Percentiles rank a stretch among this genome's conserved stretches.
Evolutionary conservation across 2,888 invertebrate genomes (phyloP).

Genomic region (Dryobota labecula): DNA sequence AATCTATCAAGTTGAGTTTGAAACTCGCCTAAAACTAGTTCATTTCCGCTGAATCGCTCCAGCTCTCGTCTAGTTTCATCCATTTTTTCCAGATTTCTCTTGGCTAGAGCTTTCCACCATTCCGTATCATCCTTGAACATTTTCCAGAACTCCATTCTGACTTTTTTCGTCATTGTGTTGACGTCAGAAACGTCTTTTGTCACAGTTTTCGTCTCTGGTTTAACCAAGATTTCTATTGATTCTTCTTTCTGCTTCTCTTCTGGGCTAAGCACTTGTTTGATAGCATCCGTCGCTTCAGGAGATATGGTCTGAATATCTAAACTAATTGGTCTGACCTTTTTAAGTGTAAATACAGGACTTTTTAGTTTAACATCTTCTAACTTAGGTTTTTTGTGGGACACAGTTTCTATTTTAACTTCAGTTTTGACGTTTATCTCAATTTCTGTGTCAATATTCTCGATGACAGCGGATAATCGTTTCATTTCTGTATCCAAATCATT

Average conservation of each 20-base stretch:
- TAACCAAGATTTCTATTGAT: slow-evolving; percentile 72
- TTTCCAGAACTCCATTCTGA: slow-evolving; percentile 83
- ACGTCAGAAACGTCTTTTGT: slow-evolving; percentile 65
- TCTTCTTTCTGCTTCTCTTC: slow-evolving; percentile 77
- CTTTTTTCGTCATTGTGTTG: slow-evolving; percentile 72
- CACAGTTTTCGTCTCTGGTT: slow-evolving; percentile 68
- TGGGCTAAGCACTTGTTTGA: slow-evolving; percentile 69
- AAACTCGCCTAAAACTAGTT: slow-evolving; percentile 84
- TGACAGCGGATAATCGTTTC: slow-evolving; percentile 85
- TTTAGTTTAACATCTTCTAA: slow-evolving; percentile 74
- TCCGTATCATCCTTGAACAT: slow-evolving; percentile 87
- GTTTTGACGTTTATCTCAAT: slow-evolving; percentile 73
- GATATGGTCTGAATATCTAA: slow-evolving; percentile 68
- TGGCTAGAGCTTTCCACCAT: slow-evolving; percentile 87
- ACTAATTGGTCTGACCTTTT: slow-evolving; percentile 82
- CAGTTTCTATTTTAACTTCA: slow-evolving; percentile 64
- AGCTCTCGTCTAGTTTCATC: slow-evolving; percentile 85
- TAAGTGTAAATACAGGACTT: slow-evolving; percentile 83
- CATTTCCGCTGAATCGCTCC: slow-evolving; percentile 86
- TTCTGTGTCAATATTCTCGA: slow-evolving; percentile 84
- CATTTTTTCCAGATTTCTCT: slow-evolving; percentile 87
- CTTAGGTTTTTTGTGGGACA: slow-evolving; percentile 69
- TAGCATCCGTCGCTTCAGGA: slow-evolving; percentile 60
- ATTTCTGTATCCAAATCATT: slow-evolving; percentile 86
- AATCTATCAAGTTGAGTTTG: slow-evolving; percentile 80